These are phyloP conservation scores for Gadus chalcogrammus DNA, from an alignment of 2,113 vertebrate genomes.

Conservation along the genomic window DNA sequence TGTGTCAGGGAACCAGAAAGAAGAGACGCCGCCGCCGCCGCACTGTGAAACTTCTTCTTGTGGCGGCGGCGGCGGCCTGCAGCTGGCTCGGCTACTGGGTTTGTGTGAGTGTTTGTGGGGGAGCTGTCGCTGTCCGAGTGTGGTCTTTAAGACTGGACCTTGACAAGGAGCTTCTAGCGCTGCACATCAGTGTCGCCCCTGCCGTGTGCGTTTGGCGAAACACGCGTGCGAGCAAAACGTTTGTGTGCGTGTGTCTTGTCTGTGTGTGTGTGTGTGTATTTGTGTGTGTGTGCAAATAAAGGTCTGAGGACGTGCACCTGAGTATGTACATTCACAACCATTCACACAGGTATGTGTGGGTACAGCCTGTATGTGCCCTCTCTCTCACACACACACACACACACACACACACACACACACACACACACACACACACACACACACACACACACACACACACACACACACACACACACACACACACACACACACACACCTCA, in stretches of 20 bases:
- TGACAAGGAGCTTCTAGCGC: too few relatives aligned
- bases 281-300: constrained; percentile 18
- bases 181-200: too few relatives aligned
- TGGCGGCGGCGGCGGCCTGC: constrained; percentile 39
- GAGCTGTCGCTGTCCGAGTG: constrained; percentile 22
- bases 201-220: too few relatives aligned
- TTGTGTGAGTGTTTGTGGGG: too few relatives aligned
- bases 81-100: constrained; percentile 44
- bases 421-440: background rate
- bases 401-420: too few relatives aligned
- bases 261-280: constrained; percentile 18
- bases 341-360: too few relatives aligned
- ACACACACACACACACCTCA: constrained; percentile 13
- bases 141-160: constrained; percentile 5
- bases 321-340: too few relatives aligned
- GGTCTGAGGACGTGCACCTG: too few relatives aligned
- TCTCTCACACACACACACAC: background rate
- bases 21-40: background rate
- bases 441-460: background rate
- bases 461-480: too few relatives aligned
- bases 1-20: constrained; percentile 59
- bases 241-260: constrained; percentile 12
- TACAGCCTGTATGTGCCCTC: too few relatives aligned
- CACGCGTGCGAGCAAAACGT: too few relatives aligned
- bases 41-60: too few relatives aligned